Evolutionary conservation across 2,113 vertebrate species (phyloP).

Genomic region (Pterocles burchelli): DNA sequence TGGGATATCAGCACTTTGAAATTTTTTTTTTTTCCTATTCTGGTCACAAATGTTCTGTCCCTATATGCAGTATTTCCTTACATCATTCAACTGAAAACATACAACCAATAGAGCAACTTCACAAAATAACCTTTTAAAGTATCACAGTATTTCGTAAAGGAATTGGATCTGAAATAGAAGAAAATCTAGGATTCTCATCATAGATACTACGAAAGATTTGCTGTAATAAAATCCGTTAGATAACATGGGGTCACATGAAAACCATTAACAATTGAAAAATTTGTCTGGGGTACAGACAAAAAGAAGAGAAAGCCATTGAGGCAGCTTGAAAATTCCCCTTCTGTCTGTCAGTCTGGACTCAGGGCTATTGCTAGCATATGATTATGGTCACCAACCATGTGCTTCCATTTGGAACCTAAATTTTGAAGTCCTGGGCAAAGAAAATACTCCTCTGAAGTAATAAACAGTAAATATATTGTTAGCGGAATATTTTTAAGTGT

Average conservation of each 20-base stretch:
- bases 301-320: not conserved
- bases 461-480: not conserved
- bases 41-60: not conserved
- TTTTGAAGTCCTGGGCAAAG: not conserved
- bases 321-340: not conserved
- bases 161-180: not conserved
- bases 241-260: not conserved
- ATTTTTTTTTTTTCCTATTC: not conserved
- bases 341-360: not conserved
- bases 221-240: not conserved
- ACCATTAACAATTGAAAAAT: not conserved
- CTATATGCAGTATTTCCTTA: not conserved
- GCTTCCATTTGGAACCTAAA: not conserved
- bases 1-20: not conserved
- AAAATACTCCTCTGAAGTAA: not conserved
- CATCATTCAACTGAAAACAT: not conserved
- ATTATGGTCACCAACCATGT: not conserved
- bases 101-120: not conserved
- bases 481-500: not conserved
- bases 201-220: not conserved
- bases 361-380: not conserved
- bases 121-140: not conserved
- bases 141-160: not conserved
- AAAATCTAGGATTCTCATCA: not conserved
- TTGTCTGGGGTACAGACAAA: not conserved